Evolutionary conservation across 2,888 invertebrate genomes (phyloP).

Genomic region (Synanthedon vespiformis): DNA sequence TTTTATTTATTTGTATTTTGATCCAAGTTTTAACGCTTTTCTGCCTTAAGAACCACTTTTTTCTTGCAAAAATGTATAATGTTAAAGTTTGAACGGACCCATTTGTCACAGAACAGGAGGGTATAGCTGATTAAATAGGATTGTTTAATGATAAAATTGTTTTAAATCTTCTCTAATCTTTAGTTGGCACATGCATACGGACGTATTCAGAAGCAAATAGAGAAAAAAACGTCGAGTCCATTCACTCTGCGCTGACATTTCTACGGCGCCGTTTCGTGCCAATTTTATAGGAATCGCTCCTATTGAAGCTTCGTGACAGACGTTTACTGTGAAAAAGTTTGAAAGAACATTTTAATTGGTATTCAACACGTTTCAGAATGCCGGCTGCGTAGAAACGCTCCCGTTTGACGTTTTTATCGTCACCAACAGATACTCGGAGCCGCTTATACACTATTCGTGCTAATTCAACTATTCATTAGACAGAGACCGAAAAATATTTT

Average conservation of each 20-base stretch:
- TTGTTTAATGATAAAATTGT: constrained; percentile 39
- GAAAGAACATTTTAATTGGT: constrained; percentile 1
- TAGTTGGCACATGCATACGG: constrained; percentile 60
- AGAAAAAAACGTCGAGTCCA: constrained; percentile 53
- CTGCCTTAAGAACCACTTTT: no score
- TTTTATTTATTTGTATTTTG: no score
- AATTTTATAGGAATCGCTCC: constrained; percentile 25
- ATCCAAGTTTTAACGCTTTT: no score
- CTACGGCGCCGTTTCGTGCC: constrained; percentile 44
- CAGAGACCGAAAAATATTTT: no score
- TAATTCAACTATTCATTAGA: no score
- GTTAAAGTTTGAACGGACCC: no score
- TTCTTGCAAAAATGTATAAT: no score
- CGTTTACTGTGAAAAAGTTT: constrained; percentile 14
- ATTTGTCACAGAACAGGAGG: no score
- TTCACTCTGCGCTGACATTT: constrained; percentile 66
- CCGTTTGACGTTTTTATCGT: background rate
- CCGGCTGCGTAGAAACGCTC: background rate
- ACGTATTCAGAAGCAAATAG: constrained; percentile 56
- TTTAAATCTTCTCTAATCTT: constrained; percentile 39
- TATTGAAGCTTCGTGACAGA: constrained; percentile 20
- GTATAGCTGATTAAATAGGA: constrained; percentile 19
- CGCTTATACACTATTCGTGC: background rate
- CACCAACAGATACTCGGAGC: background rate
- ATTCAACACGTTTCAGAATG: background rate